Evolutionary conservation across 2,797 vertebrate genomes (phyloP).

Genomic region (Anguilla marmorata): DNA sequence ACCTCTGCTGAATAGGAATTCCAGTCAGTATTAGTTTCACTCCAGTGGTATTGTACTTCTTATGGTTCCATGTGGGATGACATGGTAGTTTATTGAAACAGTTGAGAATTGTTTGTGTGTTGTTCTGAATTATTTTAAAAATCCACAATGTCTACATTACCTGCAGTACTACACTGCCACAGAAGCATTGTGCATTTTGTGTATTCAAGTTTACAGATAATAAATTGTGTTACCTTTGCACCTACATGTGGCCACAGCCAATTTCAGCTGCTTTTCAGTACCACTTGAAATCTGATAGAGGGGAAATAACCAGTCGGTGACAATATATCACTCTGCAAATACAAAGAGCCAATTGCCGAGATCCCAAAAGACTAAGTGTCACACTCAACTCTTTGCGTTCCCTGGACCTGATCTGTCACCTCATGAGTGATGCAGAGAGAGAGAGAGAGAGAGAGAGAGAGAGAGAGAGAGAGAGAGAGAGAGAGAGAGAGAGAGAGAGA

Average conservation of each 20-base stretch:
- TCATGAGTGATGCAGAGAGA: not conserved
- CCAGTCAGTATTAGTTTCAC: too few relatives aligned
- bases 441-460: slow-evolving; percentile 5
- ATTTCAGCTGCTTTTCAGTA: not conserved
- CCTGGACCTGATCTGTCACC: not conserved
- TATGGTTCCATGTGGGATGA: not conserved
- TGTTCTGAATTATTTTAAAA: not conserved
- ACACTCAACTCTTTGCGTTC: slow-evolving; percentile 20
- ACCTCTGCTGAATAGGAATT: too few relatives aligned
- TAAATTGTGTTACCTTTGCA: not conserved
- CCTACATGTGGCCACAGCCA: not conserved
- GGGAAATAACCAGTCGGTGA: not conserved
- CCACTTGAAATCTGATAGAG: not conserved
- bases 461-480: not conserved
- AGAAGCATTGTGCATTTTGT: not conserved
- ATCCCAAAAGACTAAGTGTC: not conserved
- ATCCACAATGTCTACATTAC: not conserved
- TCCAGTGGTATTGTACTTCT: too few relatives aligned
- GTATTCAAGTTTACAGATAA: not conserved
- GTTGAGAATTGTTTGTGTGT: not conserved
- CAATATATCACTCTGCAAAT: not conserved
- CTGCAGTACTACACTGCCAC: too few relatives aligned
- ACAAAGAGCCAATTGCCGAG: not conserved
- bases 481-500: not conserved
- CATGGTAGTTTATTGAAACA: not conserved